Evolutionary conservation across 2,888 invertebrate species (phyloP).

Genomic region (Heteromyza rotundicornis): DNA sequence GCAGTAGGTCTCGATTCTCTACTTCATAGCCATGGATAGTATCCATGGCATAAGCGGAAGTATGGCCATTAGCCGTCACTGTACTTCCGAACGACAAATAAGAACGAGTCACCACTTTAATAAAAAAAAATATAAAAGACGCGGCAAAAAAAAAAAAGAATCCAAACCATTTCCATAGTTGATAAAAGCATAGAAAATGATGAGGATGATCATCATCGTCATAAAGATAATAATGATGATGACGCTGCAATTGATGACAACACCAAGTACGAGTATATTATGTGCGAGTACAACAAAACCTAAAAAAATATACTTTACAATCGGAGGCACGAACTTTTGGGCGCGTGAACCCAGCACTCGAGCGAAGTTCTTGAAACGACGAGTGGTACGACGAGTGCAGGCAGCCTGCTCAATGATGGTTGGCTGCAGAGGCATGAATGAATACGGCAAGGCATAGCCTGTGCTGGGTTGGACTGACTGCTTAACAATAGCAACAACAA

Average conservation of each 20-base stretch:
- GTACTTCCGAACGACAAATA: no score
- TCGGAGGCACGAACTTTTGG: neutral
- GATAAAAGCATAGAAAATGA: neutral
- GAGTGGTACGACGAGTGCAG: neutral
- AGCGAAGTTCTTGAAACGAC: neutral
- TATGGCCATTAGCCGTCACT: no score
- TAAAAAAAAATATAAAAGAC: neutral
- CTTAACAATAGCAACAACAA: constrained; percentile 2
- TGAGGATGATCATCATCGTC: neutral
- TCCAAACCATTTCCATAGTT: no score
- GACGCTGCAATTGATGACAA: constrained; percentile 47
- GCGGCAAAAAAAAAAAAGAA: neutral
- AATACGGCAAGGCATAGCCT: constrained; percentile 9
- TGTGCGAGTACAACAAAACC: neutral
- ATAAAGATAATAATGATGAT: constrained; percentile 38
- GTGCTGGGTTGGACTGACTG: constrained; percentile 1
- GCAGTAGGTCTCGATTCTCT: no score
- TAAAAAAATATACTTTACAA: neutral
- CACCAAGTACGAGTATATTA: constrained; percentile 40
- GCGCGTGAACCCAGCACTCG: neutral
- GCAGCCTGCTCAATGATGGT: constrained; percentile 10
- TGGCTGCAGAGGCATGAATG: constrained; percentile 12
- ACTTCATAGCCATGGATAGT: no score
- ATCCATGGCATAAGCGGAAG: no score
- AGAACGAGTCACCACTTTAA: no score